Evolutionary conservation across 2,113 vertebrate species (phyloP), one percentile per base, ranked within the genome.

Genomic region (Pomatostomus ruficeps): DNA sequence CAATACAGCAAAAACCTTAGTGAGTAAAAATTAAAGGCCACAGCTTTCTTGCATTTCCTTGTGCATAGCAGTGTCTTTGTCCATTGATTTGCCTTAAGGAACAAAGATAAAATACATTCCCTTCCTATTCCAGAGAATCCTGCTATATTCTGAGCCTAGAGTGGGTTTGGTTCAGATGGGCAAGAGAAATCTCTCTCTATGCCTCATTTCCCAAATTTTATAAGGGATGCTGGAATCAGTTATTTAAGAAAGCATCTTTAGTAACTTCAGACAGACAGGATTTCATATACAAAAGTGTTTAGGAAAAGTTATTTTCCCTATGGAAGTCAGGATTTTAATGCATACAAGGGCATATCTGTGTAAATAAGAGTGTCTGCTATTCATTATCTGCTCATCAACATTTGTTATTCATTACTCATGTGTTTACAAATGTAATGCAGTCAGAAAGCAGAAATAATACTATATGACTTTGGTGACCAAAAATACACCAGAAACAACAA

Each of bases 321-420:
- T 92, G 86, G 85, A 91, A 95, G 87, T 89, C 62, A 57, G 29
- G 67, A 70, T 67, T 91, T 96, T 83, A 88, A 94, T 88, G 78
- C 85, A 86, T 81, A 95, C 72, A 96, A 92, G 85, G 51, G 49
- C 85, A 72, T 92, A 94, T 96, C 92, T 78, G 83, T 96, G 73
- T 96, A 97, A 95, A 95, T 95, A 96, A 90, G 76, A 79, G 72
- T 68, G 65, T 80, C 92, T 97, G 95, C 63, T 94, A 21, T 66
- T 96, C 87, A 96, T 96, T 95, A 95, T 90, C 96, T 96, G 80
- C 74, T 96, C 95, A 90, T 96, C 93, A 95, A 76, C 94, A 91
- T 95, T 96, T 95, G 95, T 76, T 94, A 95, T 94, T 95, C 85
- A 88, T 95, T 96, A 93, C 89, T 95, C 83, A 63, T 89, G 48